Conservation (phyloP, 2,113 vertebrate species). For the Capra hircus region DNA sequence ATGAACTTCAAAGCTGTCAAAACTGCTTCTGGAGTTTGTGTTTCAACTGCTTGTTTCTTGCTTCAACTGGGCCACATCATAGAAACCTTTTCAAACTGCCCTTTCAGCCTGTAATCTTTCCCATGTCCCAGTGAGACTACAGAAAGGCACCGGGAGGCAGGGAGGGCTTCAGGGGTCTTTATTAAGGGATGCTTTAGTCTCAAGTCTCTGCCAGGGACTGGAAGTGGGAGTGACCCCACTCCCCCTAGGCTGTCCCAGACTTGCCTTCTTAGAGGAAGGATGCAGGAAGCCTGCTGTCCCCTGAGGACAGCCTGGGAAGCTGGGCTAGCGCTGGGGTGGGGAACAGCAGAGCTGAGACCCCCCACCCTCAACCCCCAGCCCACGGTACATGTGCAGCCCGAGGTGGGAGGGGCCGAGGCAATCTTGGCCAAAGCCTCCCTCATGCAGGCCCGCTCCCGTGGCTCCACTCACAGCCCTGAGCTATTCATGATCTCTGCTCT, state of each 20-base stretch:
- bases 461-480: conserved; percentile 21
- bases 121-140: background rate
- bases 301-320: conserved; percentile 4
- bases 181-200: conserved; percentile 64
- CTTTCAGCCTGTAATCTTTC: background rate
- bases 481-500: conserved; percentile 52
- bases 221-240: background rate
- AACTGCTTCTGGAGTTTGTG: background rate
- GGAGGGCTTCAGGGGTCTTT: conserved; percentile 56
- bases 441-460: background rate
- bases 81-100: background rate
- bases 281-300: background rate
- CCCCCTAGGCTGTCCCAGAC: background rate
- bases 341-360: background rate
- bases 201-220: conserved; percentile 18
- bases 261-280: background rate
- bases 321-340: background rate
- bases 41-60: background rate
- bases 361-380: background rate
- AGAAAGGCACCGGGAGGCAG: conserved; percentile 8
- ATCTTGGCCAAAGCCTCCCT: background rate
- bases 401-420: background rate
- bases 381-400: background rate
- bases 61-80: background rate
- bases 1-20: background rate